These are phyloP conservation scores for Porites divaricata DNA, from an alignment of 92 coral and sea anemone species.

Conservation along the genomic window DNA sequence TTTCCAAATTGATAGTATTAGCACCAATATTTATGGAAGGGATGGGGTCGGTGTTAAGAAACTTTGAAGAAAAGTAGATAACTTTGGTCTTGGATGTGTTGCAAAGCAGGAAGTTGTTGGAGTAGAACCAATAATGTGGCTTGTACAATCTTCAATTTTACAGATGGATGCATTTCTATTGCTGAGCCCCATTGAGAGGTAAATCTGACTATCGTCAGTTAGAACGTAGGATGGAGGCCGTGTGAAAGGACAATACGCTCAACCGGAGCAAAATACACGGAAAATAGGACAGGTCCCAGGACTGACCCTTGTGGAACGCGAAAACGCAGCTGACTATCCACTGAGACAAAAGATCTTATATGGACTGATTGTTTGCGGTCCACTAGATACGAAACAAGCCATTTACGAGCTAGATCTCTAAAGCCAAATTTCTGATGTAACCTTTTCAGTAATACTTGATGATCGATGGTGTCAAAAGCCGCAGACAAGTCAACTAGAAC, in stretches of 20 bases:
- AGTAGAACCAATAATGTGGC: not conserved
- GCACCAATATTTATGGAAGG: too few species aligned
- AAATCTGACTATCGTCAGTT: too few species aligned
- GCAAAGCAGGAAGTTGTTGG: conserved; percentile 1
- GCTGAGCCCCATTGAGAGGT: not conserved
- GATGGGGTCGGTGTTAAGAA: not conserved
- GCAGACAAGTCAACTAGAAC: conserved; percentile 49
- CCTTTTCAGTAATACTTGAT: conserved; percentile 23
- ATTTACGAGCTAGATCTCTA: not conserved
- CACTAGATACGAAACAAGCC: not conserved
- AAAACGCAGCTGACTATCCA: not conserved
- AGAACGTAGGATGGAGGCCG: too few species aligned
- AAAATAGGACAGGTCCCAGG: conserved; percentile 7
- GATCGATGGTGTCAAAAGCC: conserved; percentile 51
- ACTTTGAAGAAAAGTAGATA: conserved; percentile 12
- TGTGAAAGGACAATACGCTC: conserved; percentile 28
- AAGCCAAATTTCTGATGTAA: conserved; percentile 32
- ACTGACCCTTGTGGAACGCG: too few species aligned
- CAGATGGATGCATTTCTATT: too few species aligned
- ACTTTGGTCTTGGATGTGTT: not conserved
- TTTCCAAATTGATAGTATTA: not conserved
- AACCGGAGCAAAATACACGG: conserved; percentile 38
- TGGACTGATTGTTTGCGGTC: conserved; percentile 19
- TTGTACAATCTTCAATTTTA: not conserved
- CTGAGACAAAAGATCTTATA: conserved; percentile 26